Percentiles rank a stretch among this genome's conserved stretches.
Conservation (phyloP, 2,797 vertebrate species). For the Choloepus didactylus region DNA sequence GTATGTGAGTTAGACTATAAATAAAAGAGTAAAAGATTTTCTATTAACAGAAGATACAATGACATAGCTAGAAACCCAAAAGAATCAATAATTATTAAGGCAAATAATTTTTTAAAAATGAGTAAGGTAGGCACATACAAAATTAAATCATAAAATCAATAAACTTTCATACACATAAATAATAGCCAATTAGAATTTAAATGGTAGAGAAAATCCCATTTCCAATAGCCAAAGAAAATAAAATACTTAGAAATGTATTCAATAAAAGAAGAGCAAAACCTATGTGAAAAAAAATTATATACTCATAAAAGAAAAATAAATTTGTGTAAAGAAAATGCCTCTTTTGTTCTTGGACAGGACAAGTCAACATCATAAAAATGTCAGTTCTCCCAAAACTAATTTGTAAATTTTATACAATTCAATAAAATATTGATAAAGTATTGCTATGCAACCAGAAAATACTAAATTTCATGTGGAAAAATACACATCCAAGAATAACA, state of each 20-base stretch:
- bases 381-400: constrained; percentile 18
- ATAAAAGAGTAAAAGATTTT: neutral
- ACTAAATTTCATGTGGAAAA: constrained; percentile 56
- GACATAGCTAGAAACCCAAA: neutral
- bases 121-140: neutral
- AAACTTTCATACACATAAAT: constrained; percentile 1
- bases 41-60: neutral
- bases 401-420: constrained; percentile 56
- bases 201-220: constrained; percentile 43
- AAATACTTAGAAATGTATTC: constrained; percentile 24
- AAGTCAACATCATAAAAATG: constrained; percentile 34
- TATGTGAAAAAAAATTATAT: constrained; percentile 9
- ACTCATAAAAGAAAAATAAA: neutral
- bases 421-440: constrained; percentile 58
- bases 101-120: neutral
- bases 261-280: neutral
- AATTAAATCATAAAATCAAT: constrained; percentile 44
- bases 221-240: constrained; percentile 43
- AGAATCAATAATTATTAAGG: neutral
- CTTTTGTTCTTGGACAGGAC: neutral
- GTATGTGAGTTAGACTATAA: neutral
- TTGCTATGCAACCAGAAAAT: constrained; percentile 17
- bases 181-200: constrained; percentile 15
- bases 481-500: neutral
- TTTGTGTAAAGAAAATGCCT: neutral